Conservation (phyloP, 2,797 vertebrate species). For the Okamejei kenojei region DNA sequence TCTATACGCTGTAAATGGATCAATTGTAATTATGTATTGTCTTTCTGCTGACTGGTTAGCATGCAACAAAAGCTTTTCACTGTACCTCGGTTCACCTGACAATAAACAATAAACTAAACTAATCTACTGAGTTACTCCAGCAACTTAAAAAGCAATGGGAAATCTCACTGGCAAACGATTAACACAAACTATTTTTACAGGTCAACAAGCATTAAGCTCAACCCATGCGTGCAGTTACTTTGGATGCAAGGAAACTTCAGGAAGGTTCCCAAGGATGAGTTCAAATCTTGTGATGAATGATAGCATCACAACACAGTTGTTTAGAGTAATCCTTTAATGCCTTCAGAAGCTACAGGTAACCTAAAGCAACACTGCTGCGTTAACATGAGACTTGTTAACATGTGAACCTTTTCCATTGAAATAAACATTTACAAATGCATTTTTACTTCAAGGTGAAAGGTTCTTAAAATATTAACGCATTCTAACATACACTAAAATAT, state of each 20-base stretch:
- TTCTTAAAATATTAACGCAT: neutral
- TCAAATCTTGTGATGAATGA: neutral
- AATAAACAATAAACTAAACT: no score
- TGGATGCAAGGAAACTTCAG: neutral
- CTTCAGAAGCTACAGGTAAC: neutral
- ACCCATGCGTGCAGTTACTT: neutral
- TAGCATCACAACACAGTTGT: neutral
- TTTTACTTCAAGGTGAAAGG: no score
- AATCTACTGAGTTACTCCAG: no score
- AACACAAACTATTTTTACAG: conserved; percentile 7
- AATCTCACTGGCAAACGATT: conserved; percentile 8
- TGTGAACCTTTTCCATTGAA: neutral
- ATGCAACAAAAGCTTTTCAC: no score
- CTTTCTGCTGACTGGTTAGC: no score
- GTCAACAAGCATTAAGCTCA: neutral
- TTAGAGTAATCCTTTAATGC: neutral
- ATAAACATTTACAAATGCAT: neutral
- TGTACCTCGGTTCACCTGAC: no score
- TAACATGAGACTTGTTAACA: neutral
- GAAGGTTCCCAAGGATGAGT: neutral
- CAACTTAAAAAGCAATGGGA: neutral
- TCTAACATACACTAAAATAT: neutral
- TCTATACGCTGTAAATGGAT: no score
- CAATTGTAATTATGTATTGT: no score
- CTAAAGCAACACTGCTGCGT: neutral